These are phyloP conservation scores for Archilochus colubris DNA, from an alignment of 2,113 vertebrate species.

Conservation along the genomic window DNA sequence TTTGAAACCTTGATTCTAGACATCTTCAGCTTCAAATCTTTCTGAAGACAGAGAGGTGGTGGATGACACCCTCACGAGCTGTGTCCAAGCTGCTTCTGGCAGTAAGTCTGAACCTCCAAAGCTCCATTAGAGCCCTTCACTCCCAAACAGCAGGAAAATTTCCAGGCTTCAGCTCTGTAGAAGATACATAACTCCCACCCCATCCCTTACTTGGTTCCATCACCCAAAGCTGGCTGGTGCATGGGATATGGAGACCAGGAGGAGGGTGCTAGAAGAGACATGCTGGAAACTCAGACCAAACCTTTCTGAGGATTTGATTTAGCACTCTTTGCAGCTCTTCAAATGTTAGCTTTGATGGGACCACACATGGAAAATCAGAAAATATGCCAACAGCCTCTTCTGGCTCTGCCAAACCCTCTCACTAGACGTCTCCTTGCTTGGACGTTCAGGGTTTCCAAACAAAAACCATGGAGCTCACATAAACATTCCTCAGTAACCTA, in stretches of 20 bases:
- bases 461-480: neutral
- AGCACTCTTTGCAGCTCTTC: neutral
- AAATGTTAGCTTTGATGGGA: neutral
- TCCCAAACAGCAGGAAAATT: neutral
- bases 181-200: neutral
- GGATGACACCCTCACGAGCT: neutral
- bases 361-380: neutral
- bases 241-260: neutral
- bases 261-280: neutral
- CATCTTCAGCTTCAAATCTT: neutral
- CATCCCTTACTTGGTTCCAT: neutral
- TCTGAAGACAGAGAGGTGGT: neutral
- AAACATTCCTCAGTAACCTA: neutral
- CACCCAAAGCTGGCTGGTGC: neutral
- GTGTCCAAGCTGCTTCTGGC: neutral
- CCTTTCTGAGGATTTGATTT: neutral
- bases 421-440: neutral
- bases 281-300: neutral
- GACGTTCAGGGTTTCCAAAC: neutral
- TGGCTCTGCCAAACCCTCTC: neutral
- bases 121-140: neutral
- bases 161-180: neutral
- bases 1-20: neutral
- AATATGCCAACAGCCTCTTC: neutral
- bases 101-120: neutral